Evolutionary conservation across 2,113 vertebrate species (phyloP), one percentile per base, ranked within the genome.

Genomic region (Zapus hudsonius): DNA sequence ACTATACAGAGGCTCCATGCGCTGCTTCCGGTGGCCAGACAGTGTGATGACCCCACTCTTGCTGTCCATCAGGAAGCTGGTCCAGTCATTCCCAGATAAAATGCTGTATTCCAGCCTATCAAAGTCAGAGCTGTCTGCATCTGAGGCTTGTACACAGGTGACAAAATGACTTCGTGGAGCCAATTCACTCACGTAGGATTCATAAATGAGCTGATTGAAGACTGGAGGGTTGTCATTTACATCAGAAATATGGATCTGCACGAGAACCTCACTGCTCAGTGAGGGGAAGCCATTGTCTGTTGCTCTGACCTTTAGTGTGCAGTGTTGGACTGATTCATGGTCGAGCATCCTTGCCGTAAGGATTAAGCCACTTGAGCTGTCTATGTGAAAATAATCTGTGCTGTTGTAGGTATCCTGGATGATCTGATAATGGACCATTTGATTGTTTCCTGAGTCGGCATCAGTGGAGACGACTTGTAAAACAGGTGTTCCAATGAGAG

Each of bases 371-470:
- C 99, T 99, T 92, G 98, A 98, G 20, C 99, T 99, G 87, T 99
- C 99, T 69, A 99, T 99, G 96, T 99, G 99, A 92, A 99, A 99
- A 93, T 99, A 99, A 85, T 99, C 99, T 0, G 99, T 99, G 97
- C 98, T 99, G 97, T 99, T 99, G 87, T 98, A 98, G 7, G 97
- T 97, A 76, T 99, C 98, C 42, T 99, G 99, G 86, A 99, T 98
- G 90, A 99, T 99, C 96, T 99, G 99, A 96, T 99, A 99, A 33
- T 98, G 98, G 10, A 99, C 98, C 44, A 98, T 91, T 85, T 98
- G 99, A 91, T 99, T 99, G 92, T 99, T 99, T 76, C 98, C 98
- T 9, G 99, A 99, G 95, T 99, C 99, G 59, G 97, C 98, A 92
- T 99, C 99, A 0, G 93, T 97, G 80, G 99, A 99, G 55, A 99